Conservation (phyloP, 2,113 vertebrate species). For the Lasiurus borealis region DNA sequence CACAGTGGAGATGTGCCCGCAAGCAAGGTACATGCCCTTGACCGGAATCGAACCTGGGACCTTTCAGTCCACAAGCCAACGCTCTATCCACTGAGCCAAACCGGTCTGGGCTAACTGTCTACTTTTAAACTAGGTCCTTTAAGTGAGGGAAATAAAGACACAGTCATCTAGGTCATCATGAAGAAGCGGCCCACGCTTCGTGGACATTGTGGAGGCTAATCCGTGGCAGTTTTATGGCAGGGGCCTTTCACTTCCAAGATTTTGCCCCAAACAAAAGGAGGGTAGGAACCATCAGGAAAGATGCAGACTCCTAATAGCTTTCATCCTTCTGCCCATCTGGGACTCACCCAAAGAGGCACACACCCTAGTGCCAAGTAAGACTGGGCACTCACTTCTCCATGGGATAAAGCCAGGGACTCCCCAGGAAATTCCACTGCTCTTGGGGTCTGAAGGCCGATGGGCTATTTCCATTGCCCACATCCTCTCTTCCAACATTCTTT, state of each 20-base stretch:
- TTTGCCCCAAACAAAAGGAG: not conserved
- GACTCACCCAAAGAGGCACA: constrained; percentile 60
- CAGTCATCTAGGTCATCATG: not conserved
- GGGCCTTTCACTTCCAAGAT: not conserved
- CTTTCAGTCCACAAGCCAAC: too few relatives aligned
- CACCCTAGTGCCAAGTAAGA: constrained; percentile 67
- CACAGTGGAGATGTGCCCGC: too few relatives aligned
- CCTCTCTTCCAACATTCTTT: constrained; percentile 58
- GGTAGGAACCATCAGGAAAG: not conserved
- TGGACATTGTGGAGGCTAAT: not conserved
- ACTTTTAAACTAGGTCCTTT: too few relatives aligned
- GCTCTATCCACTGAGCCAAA: too few relatives aligned
- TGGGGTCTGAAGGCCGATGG: constrained; percentile 56
- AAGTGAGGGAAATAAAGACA: constrained; percentile 8
- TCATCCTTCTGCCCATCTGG: not conserved
- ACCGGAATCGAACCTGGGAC: too few relatives aligned
- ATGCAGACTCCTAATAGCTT: not conserved
- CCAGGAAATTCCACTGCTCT: constrained; percentile 67
- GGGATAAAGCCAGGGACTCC: constrained; percentile 73
- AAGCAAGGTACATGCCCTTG: too few relatives aligned
- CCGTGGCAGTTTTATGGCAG: not conserved
- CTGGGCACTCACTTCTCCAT: constrained; percentile 61
- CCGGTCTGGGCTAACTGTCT: too few relatives aligned
- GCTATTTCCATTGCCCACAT: constrained; percentile 71
- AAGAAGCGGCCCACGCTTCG: not conserved